Percentiles rank a stretch among this genome's conserved stretches.
These are phyloP conservation scores for Gallinago stenura DNA, from an alignment of 2,797 vertebrate species.

Conservation along the genomic window DNA sequence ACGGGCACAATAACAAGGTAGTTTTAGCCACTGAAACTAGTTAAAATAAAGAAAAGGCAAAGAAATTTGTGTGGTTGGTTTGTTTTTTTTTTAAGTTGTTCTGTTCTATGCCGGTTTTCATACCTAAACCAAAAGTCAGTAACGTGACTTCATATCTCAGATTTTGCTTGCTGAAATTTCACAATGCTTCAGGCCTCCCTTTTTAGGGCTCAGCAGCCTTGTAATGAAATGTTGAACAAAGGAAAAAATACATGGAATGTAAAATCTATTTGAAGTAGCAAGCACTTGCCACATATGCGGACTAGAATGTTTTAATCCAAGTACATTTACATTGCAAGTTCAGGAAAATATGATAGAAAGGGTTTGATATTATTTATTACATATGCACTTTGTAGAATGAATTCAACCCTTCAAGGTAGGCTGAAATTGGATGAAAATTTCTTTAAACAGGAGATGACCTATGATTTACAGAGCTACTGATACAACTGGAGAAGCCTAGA, in stretches of 20 bases:
- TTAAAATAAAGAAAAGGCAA: background rate
- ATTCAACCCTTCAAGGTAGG: background rate
- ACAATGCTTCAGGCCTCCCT: background rate
- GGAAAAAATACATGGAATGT: background rate
- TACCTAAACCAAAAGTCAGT: background rate
- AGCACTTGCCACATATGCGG: background rate
- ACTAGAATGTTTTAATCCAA: background rate
- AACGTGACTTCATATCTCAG: background rate
- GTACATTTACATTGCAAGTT: background rate
- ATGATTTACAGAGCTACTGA: background rate
- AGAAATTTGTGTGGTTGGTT: accelerated
- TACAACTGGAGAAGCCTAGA: background rate
- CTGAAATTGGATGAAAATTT: background rate
- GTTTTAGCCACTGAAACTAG: background rate
- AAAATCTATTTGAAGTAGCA: background rate
- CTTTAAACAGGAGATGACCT: background rate
- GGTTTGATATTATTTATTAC: background rate
- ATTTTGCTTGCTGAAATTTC: background rate
- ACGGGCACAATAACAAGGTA: background rate
- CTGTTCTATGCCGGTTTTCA: background rate
- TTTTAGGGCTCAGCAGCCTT: background rate
- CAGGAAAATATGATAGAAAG: background rate
- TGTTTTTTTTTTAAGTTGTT: background rate
- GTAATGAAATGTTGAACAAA: background rate
- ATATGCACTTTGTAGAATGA: background rate